A percentile compares a stretch with the other conserved stretches of the same genome.
These are phyloP conservation scores for Amphipoea lucens DNA, from an alignment of 2,888 invertebrate species.

Conservation along the genomic window DNA sequence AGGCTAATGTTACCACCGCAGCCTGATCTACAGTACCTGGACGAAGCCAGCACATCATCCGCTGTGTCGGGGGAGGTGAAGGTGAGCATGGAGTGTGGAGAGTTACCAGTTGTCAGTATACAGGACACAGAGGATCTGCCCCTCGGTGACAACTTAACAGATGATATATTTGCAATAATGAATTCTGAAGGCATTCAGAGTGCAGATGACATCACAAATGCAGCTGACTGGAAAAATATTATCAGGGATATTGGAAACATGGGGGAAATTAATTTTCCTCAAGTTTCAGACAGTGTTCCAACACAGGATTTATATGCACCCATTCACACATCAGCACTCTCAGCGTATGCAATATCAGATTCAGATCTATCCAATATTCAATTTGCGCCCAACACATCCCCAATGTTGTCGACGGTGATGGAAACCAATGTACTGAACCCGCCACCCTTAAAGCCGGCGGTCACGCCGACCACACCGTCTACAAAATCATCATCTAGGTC, in stretches of 20 bases:
- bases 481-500: slow-evolving; percentile 78
- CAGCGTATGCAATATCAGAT: slow-evolving; percentile 80
- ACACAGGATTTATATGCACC: slow-evolving; percentile 81
- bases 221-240: slow-evolving; percentile 88
- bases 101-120: slow-evolving; percentile 89
- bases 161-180: slow-evolving; percentile 89
- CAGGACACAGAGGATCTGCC: slow-evolving; percentile 88
- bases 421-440: slow-evolving; percentile 66
- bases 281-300: slow-evolving; percentile 77
- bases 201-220: slow-evolving; percentile 87
- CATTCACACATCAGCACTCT: slow-evolving; percentile 75
- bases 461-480: slow-evolving; percentile 74
- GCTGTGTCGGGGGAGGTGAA: slow-evolving; percentile 83
- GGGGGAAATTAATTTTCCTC: slow-evolving; percentile 87
- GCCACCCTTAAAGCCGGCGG: slow-evolving; percentile 65
- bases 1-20: slow-evolving; percentile 85
- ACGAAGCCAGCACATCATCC: slow-evolving; percentile 80
- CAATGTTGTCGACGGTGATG: slow-evolving; percentile 77
- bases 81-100: slow-evolving; percentile 86
- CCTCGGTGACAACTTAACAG: slow-evolving; percentile 86
- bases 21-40: slow-evolving; percentile 83
- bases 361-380: slow-evolving; percentile 81
- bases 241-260: slow-evolving; percentile 88
- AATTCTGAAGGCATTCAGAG: slow-evolving; percentile 89
- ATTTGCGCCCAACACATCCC: slow-evolving; percentile 83